Conservation (phyloP, 2,888 invertebrate species). For the Temnothorax unifasciatus region DNA sequence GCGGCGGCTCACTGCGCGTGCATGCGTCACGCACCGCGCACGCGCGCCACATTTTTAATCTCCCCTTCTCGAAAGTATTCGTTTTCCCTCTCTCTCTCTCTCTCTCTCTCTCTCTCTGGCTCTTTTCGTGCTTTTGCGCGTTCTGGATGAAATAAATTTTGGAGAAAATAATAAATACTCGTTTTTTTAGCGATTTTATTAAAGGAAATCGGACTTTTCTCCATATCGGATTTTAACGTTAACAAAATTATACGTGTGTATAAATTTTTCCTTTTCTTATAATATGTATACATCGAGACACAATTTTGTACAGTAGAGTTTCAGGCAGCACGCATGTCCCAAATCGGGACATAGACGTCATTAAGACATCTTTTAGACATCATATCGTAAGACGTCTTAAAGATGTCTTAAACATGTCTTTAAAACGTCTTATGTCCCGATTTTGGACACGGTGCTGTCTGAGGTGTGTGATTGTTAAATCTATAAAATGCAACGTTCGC, state of each 20-base stretch:
- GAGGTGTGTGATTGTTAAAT: not conserved
- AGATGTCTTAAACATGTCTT: too few relatives aligned
- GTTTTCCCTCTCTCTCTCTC: not conserved
- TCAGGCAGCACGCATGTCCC: too few relatives aligned
- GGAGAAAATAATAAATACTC: not conserved
- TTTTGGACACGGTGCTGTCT: too few relatives aligned
- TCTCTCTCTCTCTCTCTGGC: not conserved
- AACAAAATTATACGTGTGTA: not conserved
- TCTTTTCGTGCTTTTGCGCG: not conserved
- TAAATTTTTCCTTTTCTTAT: not conserved
- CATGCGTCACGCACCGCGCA: not conserved
- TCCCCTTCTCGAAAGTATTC: not conserved
- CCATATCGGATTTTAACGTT: not conserved
- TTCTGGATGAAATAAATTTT: not conserved
- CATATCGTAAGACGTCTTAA: too few relatives aligned
- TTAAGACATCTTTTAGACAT: too few relatives aligned
- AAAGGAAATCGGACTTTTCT: not conserved
- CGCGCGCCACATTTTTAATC: slow-evolving; percentile 8
- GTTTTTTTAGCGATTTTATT: not conserved
- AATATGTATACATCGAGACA: not conserved
- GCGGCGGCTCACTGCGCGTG: not conserved
- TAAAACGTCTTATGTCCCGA: too few relatives aligned
- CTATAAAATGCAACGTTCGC: not conserved
- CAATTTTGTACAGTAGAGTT: not conserved
- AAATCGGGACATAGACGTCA: too few relatives aligned